Evolutionary conservation across 2,113 vertebrate species (phyloP).

Genomic region (Phylloscopus trochilus): DNA sequence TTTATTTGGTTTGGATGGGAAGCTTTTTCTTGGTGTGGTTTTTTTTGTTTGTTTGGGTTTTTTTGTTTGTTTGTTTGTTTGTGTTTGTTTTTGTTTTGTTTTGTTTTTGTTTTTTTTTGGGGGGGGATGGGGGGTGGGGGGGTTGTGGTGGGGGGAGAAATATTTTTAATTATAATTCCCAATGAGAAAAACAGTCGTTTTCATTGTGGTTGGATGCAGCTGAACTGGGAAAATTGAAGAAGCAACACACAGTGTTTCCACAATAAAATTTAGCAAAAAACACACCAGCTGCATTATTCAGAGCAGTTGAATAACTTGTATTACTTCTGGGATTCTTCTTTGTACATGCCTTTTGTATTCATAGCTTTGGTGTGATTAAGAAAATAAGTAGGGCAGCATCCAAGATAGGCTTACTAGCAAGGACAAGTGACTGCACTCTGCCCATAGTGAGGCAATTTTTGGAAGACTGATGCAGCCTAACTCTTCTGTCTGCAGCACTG

Average conservation of each 20-base stretch:
- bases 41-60: too few relatives aligned
- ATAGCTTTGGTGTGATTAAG: neutral
- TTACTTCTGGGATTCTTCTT: neutral
- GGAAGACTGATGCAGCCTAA: neutral
- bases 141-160: rapidly evolving
- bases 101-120: neutral
- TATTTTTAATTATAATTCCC: neutral
- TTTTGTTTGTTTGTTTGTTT: too few relatives aligned
- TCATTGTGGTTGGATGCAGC: neutral
- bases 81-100: too few relatives aligned
- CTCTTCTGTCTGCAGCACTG: neutral
- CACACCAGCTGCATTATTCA: neutral
- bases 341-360: neutral
- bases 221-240: neutral
- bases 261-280: neutral
- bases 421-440: neutral
- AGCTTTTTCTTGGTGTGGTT: neutral
- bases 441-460: neutral
- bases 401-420: neutral
- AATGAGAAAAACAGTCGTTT: neutral
- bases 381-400: neutral
- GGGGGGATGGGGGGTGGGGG: rapidly evolving
- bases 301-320: neutral
- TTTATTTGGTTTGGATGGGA: neutral
- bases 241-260: neutral